Base-by-base conservation (phyloP, 2,797 vertebrate species). In the Numenius phaeopus region DNA sequence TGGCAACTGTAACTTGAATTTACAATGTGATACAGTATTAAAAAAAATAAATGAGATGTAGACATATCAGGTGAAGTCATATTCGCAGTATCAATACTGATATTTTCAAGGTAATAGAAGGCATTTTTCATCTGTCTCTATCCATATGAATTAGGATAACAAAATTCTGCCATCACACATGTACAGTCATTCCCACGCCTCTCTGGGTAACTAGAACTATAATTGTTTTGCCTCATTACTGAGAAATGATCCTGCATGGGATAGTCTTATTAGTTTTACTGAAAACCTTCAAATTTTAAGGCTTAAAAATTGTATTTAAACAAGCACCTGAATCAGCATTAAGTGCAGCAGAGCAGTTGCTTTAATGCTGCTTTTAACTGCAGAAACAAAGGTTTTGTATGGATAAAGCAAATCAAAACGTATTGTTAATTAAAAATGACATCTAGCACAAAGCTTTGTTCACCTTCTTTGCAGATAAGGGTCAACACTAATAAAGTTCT, bases 391-490 rank as follows among this genome's bases (percentile, higher is more conserved):
- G 3, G 4, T 2, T 2, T 83, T 88, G 22, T 37, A 42, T 2
- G 2, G 34, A 69, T 65, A 90, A 86, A 82, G 9, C 13, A 83
- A 82, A 87, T 50, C 24, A 77, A 93, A 95, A 85, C 3, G 14
- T 72, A 30, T 17, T 66, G 5, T 71, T 93, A 92, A 96, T 92
- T 94, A 89, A 95, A 88, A 73, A 77, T 66, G 9, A n/a, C 20
- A 66, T 66, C 42, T 76, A 78, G 24, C 34, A 58, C 54, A 73
- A 89, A 80, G 13, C 14, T 90, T 96, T 88, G 22, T 85, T 96
- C 17, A 2, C 55, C 47, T 26, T 91, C 18, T 75, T 71, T 87
- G 26, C 17, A 7, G 85, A 5, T 18, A 84, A 12, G 21, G 83
- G 73, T 87, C 88, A 93, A 82, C 6, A 64, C 5, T 95, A 83